phyloP scores from a whole-genome alignment of 2,888 invertebrate genomes.

The Lasioglossum figueresi region DNA sequence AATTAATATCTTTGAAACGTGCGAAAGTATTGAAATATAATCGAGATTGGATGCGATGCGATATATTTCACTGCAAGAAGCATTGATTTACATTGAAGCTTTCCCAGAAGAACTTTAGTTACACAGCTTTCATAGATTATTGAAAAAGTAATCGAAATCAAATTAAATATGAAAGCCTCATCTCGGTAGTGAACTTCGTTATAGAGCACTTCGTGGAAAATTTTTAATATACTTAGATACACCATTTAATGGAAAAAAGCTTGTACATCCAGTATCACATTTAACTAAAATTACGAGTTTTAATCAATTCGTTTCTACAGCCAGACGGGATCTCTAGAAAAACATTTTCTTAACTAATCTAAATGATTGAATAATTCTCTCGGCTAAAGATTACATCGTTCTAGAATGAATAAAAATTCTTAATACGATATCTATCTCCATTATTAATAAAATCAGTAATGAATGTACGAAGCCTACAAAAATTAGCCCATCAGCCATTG shows the following conservation, averaged over 20 bases:
- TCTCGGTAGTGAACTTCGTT: background rate
- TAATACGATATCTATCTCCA: background rate
- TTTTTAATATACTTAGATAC: background rate
- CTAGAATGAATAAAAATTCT: background rate
- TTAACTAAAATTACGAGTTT: background rate
- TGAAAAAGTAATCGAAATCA: background rate
- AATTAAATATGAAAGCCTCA: background rate
- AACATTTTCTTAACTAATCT: background rate
- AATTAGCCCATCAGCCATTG: no score
- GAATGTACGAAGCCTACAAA: no score
- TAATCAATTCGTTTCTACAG: background rate
- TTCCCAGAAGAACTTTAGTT: background rate
- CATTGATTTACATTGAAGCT: background rate
- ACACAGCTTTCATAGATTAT: background rate
- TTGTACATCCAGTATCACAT: background rate
- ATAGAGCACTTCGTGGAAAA: background rate
- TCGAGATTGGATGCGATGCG: background rate
- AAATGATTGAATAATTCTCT: background rate
- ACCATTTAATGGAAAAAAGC: background rate
- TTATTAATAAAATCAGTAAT: no score
- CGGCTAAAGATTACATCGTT: background rate
- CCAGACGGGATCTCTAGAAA: background rate
- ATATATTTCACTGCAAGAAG: background rate
- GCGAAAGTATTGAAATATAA: background rate
- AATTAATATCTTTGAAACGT: background rate